Evolutionary conservation across 2,888 invertebrate genomes (phyloP).

Genomic region (Bombylius major): DNA sequence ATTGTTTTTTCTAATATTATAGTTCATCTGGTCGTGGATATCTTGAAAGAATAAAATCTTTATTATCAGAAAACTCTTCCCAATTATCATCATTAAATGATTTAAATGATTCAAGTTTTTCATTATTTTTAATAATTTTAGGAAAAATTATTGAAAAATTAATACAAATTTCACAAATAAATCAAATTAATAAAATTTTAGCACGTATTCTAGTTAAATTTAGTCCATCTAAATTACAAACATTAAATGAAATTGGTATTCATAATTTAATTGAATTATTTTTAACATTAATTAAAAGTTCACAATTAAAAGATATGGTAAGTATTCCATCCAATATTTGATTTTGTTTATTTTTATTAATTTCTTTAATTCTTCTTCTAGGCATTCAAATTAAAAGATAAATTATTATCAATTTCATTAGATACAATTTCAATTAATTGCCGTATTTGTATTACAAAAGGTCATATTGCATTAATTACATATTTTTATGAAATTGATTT

Average conservation of each 20-base stretch:
- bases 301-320: conserved; percentile 23
- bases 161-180: conserved; percentile 11
- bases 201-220: conserved; percentile 48
- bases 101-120: conserved; percentile 36
- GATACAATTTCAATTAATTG: conserved; percentile 29
- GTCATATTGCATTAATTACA: conserved; percentile 33
- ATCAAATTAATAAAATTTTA: conserved; percentile 37
- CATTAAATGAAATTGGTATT: conserved; percentile 42
- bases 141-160: conserved; percentile 30
- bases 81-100: conserved; percentile 3
- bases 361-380: conserved; percentile 13
- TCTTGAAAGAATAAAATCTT: conserved; percentile 31
- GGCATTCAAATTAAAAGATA: conserved; percentile 30
- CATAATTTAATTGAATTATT: conserved; percentile 41
- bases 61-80: conserved; percentile 22
- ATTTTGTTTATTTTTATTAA: background rate
- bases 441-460: conserved; percentile 29
- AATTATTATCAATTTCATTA: conserved; percentile 28
- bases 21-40: conserved; percentile 26
- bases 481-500: conserved; percentile 29
- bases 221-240: conserved; percentile 41
- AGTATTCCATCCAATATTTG: background rate
- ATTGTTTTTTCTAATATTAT: background rate
- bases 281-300: conserved; percentile 26
- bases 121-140: conserved; percentile 38